Base-by-base conservation (phyloP, 1,140 invertebrate species). In the Myzus persicae region DNA sequence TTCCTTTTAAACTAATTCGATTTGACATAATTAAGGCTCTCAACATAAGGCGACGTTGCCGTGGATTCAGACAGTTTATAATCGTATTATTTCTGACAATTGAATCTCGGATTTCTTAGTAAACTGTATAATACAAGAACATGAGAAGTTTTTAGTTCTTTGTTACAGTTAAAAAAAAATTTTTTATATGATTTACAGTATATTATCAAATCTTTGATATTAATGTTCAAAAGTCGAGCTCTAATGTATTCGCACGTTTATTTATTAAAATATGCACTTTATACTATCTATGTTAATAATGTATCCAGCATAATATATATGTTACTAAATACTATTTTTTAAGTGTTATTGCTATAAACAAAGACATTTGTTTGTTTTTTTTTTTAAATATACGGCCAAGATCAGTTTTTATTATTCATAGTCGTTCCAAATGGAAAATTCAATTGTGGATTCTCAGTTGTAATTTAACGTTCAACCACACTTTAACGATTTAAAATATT, bases 71-170 rank as follows among this genome's bases (percentile, higher is more conserved):
- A 76, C n/a, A 76, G 31, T 76, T 76, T 76, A 89, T 42, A 90
- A 90, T 90, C 38, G 89, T 59, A 42, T 90, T 90, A 90, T 42
- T 67, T 90, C 38, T 90, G 51, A 90, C 89, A 67, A 90, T 67
- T 90, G 89, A 90, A 90, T 90, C 54, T 67, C 38, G 20, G 38
- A 67, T 59, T 42, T 42, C 38, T 7, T n/a, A 24, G 87, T 36
- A 3, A 51, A 48, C 8, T 24, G 48, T 51, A 89, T 38, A n/a
- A 36, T 31, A 22, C 24, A 87, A 46, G 26, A 48, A 87, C 11
- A 36, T 20, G 42, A 36, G 44, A 87, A 46, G 85, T 46, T 48
- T 36, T 87, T 46, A 46, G 31, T 87, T 22, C 85, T 87, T 46
- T 46, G 31, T 87, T 44, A n/a, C 1, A 48, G 44, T n/a, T 46